Conservation (phyloP, 2,113 vertebrate genomes). For the Machaerirhynchus nigripectus region DNA sequence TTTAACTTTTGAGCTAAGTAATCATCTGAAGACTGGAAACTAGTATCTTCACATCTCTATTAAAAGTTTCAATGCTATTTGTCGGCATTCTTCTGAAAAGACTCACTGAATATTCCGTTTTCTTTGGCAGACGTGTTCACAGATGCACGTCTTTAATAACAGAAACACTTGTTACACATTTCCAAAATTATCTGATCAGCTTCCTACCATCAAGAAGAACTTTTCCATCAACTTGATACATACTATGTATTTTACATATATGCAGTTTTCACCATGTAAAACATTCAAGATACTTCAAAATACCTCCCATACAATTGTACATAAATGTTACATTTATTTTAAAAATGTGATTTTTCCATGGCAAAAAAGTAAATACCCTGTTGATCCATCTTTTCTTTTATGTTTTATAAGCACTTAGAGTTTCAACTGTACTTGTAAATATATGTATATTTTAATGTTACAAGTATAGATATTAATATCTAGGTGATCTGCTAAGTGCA, state of each 20-base stretch:
- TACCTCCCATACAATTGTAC: neutral
- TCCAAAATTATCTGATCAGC: neutral
- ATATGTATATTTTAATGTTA: neutral
- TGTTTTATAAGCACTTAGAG: neutral
- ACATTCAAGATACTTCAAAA: neutral
- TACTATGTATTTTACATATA: neutral
- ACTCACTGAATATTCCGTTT: neutral
- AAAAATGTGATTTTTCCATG: neutral
- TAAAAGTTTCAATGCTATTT: neutral
- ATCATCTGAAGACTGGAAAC: neutral
- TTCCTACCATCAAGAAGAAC: neutral
- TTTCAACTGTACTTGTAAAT: neutral
- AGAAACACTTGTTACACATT: neutral
- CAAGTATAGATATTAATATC: neutral
- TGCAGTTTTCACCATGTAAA: neutral
- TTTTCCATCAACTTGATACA: neutral
- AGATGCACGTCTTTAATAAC: neutral
- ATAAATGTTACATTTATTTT: neutral
- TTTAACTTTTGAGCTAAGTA: neutral
- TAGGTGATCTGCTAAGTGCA: neutral
- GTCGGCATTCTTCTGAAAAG: neutral
- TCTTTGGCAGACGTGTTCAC: neutral
- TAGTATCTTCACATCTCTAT: neutral
- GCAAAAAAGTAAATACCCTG: neutral
- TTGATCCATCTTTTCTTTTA: neutral